These are phyloP conservation scores for Furcula furcula DNA, from an alignment of 2,888 invertebrate genomes.

Conservation along the genomic window DNA sequence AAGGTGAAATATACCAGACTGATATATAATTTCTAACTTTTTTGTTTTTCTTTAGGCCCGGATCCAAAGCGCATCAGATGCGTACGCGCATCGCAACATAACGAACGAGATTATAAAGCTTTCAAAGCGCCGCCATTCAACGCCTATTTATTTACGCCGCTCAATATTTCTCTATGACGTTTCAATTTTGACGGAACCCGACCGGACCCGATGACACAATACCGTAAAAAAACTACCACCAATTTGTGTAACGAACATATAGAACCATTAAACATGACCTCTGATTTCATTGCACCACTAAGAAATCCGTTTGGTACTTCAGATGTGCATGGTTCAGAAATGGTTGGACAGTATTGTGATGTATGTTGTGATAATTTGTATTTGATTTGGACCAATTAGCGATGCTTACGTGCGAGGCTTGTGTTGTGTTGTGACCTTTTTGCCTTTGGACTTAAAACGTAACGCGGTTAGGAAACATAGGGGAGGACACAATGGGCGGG, in stretches of 20 bases:
- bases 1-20: no score
- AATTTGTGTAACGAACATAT: conserved; percentile 44
- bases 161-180: conserved; percentile 67
- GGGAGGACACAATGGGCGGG: conserved; percentile 15
- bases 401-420: conserved; percentile 73
- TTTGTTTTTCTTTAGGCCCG: neutral
- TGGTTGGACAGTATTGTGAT: conserved; percentile 39
- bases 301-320: conserved; percentile 3
- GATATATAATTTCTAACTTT: neutral
- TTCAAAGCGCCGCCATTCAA: conserved; percentile 56
- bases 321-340: conserved; percentile 23
- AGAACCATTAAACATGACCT: conserved; percentile 17
- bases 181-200: conserved; percentile 62
- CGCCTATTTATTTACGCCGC: conserved; percentile 47
- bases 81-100: conserved; percentile 53
- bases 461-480: conserved; percentile 38
- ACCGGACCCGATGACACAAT: conserved; percentile 35
- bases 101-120: conserved; percentile 67
- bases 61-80: conserved; percentile 27
- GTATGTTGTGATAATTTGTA: conserved; percentile 62
- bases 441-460: conserved; percentile 29
- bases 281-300: conserved; percentile 3
- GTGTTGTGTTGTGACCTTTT: conserved; percentile 46
- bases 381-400: conserved; percentile 79
- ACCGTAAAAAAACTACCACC: conserved; percentile 32